Evolutionary conservation across 1,140 invertebrate species (phyloP).

Genomic region (Drosophila orena): DNA sequence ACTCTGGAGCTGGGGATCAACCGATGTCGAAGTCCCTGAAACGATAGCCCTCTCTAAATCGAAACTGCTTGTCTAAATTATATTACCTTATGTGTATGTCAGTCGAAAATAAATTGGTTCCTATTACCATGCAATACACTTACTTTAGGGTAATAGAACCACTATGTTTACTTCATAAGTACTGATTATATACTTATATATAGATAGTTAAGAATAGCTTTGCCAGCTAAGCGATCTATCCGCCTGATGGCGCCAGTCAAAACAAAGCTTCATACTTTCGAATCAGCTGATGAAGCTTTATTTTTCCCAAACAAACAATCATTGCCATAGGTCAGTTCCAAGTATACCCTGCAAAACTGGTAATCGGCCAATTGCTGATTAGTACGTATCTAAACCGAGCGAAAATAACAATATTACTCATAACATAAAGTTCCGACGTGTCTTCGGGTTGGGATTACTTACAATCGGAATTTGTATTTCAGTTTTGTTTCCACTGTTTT

Average conservation of each 20-base stretch:
- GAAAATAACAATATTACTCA: slow-evolving; percentile 51
- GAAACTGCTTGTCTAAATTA: background rate
- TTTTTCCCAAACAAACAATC: background rate
- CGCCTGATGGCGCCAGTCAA: background rate
- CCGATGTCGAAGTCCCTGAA: background rate
- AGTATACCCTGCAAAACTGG: slow-evolving; percentile 20
- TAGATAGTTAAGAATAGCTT: background rate
- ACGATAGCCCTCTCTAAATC: background rate
- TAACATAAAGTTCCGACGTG: slow-evolving; percentile 32
- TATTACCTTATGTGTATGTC: background rate
- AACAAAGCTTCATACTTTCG: background rate
- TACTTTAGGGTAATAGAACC: no score
- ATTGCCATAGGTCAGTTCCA: slow-evolving; percentile 48
- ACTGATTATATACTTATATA: no score
- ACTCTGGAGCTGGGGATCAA: background rate
- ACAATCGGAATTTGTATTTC: slow-evolving; percentile 7
- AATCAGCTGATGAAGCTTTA: slow-evolving; percentile 13
- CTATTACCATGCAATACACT: background rate
- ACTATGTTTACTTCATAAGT: no score
- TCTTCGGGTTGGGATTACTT: slow-evolving; percentile 15
- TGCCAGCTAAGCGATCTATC: background rate
- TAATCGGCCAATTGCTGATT: slow-evolving; percentile 6
- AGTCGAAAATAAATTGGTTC: background rate
- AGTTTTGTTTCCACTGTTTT: slow-evolving; percentile 14
- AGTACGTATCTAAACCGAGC: slow-evolving; percentile 34